Percentiles rank a stretch among this genome's conserved stretches.
Conservation (phyloP, 30 jellyfish, hydroid and myxozoan genomes). For the Euphysa ruthae region DNA sequence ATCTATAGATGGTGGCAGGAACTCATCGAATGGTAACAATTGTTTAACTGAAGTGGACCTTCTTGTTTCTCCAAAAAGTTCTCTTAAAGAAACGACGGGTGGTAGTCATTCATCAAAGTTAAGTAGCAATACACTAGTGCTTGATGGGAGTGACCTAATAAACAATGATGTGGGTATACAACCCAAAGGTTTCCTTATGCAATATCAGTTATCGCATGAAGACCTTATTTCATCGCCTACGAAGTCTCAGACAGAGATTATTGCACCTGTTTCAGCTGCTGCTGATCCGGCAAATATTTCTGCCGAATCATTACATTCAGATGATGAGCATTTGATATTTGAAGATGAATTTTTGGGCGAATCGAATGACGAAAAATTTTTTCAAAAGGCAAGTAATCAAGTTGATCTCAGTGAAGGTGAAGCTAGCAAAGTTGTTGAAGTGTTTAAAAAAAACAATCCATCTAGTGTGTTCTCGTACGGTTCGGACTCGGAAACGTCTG, state of each 20-base stretch:
- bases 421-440: conserved; percentile 6
- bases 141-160: too few relatives aligned
- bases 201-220: not conserved
- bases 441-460: not conserved
- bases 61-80: not conserved
- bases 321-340: conserved; percentile 18
- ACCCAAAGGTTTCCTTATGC: too few relatives aligned
- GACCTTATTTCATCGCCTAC: not conserved
- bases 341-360: conserved; percentile 28
- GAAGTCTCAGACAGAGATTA: not conserved
- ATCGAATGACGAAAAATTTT: not conserved
- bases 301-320: too few relatives aligned
- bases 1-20: not conserved
- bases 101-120: not conserved
- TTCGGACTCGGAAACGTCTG: conserved; percentile 26
- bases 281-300: conserved; percentile 3
- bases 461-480: conserved; percentile 29
- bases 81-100: not conserved
- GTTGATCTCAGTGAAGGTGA: not conserved
- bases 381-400: too few relatives aligned
- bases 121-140: too few relatives aligned
- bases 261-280: conserved; percentile 3
- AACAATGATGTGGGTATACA: too few relatives aligned
- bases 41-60: not conserved
- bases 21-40: not conserved